A percentile compares a stretch with the other conserved stretches of the same genome.
Evolutionary conservation across 1,140 invertebrate genomes (phyloP).

Genomic region (Tenebrio molitor): DNA sequence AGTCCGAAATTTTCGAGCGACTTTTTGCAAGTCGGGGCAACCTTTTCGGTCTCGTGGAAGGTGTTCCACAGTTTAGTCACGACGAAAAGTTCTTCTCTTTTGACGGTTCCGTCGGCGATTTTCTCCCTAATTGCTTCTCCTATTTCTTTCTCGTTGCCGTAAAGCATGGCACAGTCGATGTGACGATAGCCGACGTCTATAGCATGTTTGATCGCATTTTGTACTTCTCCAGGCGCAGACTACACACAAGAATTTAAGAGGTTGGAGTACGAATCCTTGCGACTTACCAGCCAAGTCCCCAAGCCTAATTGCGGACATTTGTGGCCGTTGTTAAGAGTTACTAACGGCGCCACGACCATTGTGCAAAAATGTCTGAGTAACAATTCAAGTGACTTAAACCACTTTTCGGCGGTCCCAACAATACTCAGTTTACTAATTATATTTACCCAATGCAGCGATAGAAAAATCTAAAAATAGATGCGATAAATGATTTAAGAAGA

Average conservation of each 20-base stretch:
- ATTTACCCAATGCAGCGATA: no score
- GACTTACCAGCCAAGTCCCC: conserved; percentile 85
- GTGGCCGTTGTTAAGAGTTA: conserved; percentile 76
- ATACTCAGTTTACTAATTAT: no score
- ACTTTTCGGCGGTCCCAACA: no score
- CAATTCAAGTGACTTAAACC: no score
- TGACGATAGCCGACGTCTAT: conserved; percentile 79
- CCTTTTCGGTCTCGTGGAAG: conserved; percentile 75
- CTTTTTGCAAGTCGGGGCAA: conserved; percentile 68
- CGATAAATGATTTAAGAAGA: no score
- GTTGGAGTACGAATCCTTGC: no score
- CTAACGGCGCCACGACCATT: conserved; percentile 65
- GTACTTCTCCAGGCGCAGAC: conserved; percentile 72
- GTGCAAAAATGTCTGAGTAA: no score
- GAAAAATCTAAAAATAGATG: no score
- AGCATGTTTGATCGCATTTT: conserved; percentile 74
- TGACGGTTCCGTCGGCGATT: conserved; percentile 75
- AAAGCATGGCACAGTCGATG: conserved; percentile 82
- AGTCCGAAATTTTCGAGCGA: conserved; percentile 76
- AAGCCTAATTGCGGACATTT: conserved; percentile 79
- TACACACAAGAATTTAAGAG: no score
- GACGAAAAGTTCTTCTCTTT: conserved; percentile 73
- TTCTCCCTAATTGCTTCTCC: conserved; percentile 77
- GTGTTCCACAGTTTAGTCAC: conserved; percentile 82
- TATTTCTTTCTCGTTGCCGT: conserved; percentile 82